Evolutionary conservation across 2,797 vertebrate genomes (phyloP).

Genomic region (Anisognathus igniventris): DNA sequence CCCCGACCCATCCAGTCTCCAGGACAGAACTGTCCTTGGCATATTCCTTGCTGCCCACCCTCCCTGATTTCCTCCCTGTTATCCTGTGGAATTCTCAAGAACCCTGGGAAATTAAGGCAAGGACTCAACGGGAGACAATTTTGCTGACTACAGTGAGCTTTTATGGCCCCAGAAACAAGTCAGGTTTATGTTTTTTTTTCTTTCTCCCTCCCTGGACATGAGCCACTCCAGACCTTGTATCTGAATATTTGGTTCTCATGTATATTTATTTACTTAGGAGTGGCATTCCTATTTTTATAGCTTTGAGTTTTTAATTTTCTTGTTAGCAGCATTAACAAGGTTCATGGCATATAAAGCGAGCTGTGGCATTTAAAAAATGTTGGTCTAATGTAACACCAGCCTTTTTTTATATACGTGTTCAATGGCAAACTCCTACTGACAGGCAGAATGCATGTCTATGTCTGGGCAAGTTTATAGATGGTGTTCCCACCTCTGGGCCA

Average conservation of each 20-base stretch:
- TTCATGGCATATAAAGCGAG: slow-evolving; percentile 69
- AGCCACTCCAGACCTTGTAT: slow-evolving; percentile 52
- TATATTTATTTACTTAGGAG: slow-evolving; percentile 73
- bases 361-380: slow-evolving; percentile 75
- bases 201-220: not conserved
- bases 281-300: slow-evolving; percentile 75
- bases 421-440: slow-evolving; percentile 76
- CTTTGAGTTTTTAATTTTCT: slow-evolving; percentile 73
- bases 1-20: not conserved
- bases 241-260: slow-evolving; percentile 56
- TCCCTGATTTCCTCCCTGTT: not conserved
- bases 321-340: slow-evolving; percentile 78
- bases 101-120: slow-evolving; percentile 13
- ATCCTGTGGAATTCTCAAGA: not conserved
- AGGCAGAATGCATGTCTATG: slow-evolving; percentile 72
- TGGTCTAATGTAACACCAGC: slow-evolving; percentile 62
- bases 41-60: not conserved
- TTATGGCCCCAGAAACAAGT: slow-evolving; percentile 29
- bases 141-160: slow-evolving; percentile 40
- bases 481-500: slow-evolving; percentile 80
- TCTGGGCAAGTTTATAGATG: slow-evolving; percentile 81
- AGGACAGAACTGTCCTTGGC: not conserved
- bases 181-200: not conserved
- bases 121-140: not conserved
- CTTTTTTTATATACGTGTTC: slow-evolving; percentile 63